These are phyloP conservation scores for Anoplophora glabripennis DNA, from an alignment of 1,140 invertebrate species.

Conservation along the genomic window DNA sequence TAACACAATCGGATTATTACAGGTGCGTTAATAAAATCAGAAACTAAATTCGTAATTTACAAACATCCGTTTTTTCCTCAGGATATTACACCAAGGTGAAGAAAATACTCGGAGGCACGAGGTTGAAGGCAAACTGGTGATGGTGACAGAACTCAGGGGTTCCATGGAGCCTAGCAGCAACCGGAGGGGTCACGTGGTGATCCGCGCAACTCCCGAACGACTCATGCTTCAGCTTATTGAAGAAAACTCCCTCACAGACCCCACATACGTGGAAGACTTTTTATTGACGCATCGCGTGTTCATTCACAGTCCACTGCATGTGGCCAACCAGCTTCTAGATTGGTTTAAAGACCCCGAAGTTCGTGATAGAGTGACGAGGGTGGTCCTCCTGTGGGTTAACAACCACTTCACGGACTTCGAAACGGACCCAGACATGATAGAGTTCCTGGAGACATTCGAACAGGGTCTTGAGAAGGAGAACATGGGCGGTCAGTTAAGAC, in stretches of 20 bases:
- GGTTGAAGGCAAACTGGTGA: conserved; percentile 81
- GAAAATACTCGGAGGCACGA: conserved; percentile 90
- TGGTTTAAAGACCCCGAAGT: conserved; percentile 84
- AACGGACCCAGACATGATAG: conserved; percentile 93
- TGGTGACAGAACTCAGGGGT: conserved; percentile 89
- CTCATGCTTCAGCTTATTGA: conserved; percentile 92
- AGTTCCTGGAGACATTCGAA: conserved; percentile 94
- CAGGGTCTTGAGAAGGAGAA: conserved; percentile 76
- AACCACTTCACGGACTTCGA: conserved; percentile 99
- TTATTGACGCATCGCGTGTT: conserved; percentile 97
- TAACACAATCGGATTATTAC: conserved; percentile 96
- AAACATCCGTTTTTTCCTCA: conserved; percentile 26
- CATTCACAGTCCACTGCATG: conserved; percentile 77
- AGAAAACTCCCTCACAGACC: conserved; percentile 90
- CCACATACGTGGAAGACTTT: conserved; percentile 98
- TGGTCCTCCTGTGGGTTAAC: conserved; percentile 97
- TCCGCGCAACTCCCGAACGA: conserved; percentile 82
- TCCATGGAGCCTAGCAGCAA: conserved; percentile 60
- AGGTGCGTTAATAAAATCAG: conserved; percentile 43
- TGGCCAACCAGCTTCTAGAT: conserved; percentile 82
- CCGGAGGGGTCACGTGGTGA: conserved; percentile 79
- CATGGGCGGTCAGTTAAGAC: conserved; percentile 75
- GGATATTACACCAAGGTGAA: conserved; percentile 82
- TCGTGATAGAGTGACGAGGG: conserved; percentile 87
- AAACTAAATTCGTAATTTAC: not conserved